phyloP scores from a whole-genome alignment of 2,888 invertebrate genomes.

The Electrophaes corylata region DNA sequence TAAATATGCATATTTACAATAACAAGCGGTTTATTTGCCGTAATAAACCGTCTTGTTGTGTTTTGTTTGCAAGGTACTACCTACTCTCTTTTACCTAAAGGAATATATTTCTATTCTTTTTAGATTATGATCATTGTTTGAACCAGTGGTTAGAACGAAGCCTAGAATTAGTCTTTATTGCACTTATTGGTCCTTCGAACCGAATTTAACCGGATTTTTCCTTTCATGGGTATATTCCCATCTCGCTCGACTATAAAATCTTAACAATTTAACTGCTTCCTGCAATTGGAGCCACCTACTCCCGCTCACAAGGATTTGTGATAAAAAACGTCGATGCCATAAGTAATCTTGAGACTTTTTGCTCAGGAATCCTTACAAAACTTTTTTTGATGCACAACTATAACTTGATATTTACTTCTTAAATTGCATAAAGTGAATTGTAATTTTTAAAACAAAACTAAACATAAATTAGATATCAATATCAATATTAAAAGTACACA shows the following conservation, averaged over 20 bases:
- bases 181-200: constrained; percentile 13
- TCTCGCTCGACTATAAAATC: constrained; percentile 35
- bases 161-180: neutral
- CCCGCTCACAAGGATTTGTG: constrained; percentile 26
- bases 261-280: constrained; percentile 38
- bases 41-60: neutral
- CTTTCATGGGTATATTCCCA: constrained; percentile 16
- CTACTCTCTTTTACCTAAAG: neutral
- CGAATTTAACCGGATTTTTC: constrained; percentile 23
- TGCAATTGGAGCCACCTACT: constrained; percentile 34
- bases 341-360: constrained; percentile 23
- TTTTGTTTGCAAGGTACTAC: neutral
- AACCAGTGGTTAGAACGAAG: neutral
- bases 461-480: no score
- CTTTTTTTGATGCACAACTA: neutral
- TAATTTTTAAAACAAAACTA: no score
- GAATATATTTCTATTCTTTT: neutral
- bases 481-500: no score
- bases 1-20: constrained; percentile 4
- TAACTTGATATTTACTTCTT: no score
- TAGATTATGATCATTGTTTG: neutral
- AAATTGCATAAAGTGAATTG: no score
- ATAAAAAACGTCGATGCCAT: constrained; percentile 26
- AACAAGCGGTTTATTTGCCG: neutral
- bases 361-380: constrained; percentile 10